These are phyloP conservation scores for Atlantisia rogersi DNA, from an alignment of 2,113 vertebrate species.

Conservation along the genomic window DNA sequence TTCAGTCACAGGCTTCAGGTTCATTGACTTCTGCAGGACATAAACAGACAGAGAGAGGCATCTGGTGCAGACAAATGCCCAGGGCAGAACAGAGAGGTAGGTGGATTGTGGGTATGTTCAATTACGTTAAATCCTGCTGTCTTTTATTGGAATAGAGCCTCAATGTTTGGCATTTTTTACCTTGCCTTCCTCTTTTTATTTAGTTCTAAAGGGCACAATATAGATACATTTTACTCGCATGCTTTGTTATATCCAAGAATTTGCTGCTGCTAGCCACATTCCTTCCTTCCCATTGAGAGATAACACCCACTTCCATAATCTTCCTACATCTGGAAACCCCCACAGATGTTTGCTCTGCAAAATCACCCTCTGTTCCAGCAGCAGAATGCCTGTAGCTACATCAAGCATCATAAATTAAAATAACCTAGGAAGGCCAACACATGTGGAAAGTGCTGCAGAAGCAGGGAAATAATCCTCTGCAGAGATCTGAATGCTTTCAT, in stretches of 20 bases:
- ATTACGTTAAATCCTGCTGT: not conserved
- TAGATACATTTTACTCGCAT: not conserved
- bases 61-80: not conserved
- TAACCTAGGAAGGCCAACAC: not conserved
- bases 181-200: not conserved
- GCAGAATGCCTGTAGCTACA: not conserved
- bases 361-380: constrained; percentile 22
- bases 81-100: not conserved
- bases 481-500: not conserved
- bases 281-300: constrained; percentile 42
- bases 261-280: constrained; percentile 29
- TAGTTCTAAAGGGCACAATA: not conserved
- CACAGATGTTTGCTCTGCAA: constrained; percentile 39
- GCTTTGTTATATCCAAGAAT: not conserved
- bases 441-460: not conserved
- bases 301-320: constrained; percentile 31
- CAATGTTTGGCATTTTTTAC: not conserved
- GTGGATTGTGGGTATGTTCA: not conserved
- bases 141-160: not conserved
- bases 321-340: constrained; percentile 51
- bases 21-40: not conserved
- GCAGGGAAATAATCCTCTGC: not conserved
- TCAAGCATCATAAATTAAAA: constrained; percentile 21
- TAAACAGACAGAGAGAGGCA: not conserved
- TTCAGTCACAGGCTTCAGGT: not conserved